Base-by-base conservation (phyloP, 2,113 vertebrate species). In the Pelobates fuscus region DNA sequence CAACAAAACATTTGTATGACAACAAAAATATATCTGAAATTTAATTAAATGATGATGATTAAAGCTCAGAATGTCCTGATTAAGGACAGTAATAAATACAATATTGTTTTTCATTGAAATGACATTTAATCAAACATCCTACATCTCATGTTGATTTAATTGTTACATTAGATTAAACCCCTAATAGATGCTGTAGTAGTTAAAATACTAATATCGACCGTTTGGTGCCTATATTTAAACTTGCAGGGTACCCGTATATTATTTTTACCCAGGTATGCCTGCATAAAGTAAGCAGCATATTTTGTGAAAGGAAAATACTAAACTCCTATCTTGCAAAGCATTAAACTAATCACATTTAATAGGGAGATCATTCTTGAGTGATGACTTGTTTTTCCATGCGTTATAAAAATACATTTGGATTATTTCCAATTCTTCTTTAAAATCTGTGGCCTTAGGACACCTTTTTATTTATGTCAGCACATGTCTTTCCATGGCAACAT, bases 381-480 rank as follows among this genome's bases (percentile, higher is more conserved):
- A 58, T 63, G 2, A 2, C 27, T 75, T 77, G 1, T 83, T 70
- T 79, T 86, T 82, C 71, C 68, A 73, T 12, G 30, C 67, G 29
- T 10, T 83, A 71, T 79, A 77, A 85, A 86, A 84, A 87, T 76
- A 67, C 6, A 37, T 83, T 65, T 74, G 63, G 76, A 69, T 70
- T 14, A 24, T 10, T 79, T 84, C 81, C 83, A 85, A 66, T n/a
- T 64, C 17, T 26, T 7, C 71, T 81, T 82, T 77, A 75, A 85
- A 85, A 83, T 21, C 46, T 67, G 49, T 75, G 61, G 25, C 17
- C 69, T 80, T 69, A 62, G 74, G 41, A 12, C 17, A 59, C 65
- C 81, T 84, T 82, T 37, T 79, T 58, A 80, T 82, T 85, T 79
- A 78, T 49, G 58, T 78, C 54, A 1, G 65, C 49, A 26, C 27